Percentiles rank a stretch among this genome's conserved stretches.
Evolutionary conservation across 1,140 invertebrate species (phyloP).

Genomic region (Chironomus striatipennis): DNA sequence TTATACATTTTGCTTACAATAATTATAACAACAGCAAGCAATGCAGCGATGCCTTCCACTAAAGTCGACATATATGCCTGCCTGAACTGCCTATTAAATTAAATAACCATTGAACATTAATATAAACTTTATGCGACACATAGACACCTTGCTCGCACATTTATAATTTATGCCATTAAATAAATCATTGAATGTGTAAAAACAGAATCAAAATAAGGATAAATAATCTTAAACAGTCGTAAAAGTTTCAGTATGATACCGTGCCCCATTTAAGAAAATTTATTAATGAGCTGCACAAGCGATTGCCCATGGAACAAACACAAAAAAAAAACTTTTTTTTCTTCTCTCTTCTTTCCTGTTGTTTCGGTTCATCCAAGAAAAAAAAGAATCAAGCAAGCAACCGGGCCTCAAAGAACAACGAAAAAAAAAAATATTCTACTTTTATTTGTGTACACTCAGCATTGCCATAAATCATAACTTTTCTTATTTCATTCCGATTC

Average conservation of each 20-base stretch:
- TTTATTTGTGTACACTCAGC: constrained; percentile 2
- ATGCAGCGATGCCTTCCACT: too few species aligned
- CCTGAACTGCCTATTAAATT: constrained; percentile 1
- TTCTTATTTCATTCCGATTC: constrained; percentile 11
- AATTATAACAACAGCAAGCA: too few species aligned
- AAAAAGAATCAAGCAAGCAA: too few species aligned
- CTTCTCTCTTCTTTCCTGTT: not conserved
- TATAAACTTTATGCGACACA: not conserved
- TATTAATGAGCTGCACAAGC: constrained; percentile 1
- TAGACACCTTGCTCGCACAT: not conserved
- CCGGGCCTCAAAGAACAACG: too few species aligned
- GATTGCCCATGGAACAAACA: not conserved
- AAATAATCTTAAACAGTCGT: not conserved
- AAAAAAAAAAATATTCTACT: not conserved
- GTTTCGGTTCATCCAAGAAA: too few species aligned
- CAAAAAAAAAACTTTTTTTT: not conserved
- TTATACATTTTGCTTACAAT: too few species aligned
- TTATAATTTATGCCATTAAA: not conserved
- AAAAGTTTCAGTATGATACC: not conserved
- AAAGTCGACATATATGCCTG: not conserved
- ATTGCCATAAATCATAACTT: constrained; percentile 10
- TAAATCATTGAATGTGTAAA: constrained; percentile 20
- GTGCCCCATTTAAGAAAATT: constrained; percentile 17
- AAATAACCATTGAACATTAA: not conserved
- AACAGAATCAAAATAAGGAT: constrained; percentile 8